phyloP scores from a whole-genome alignment of 1,140 invertebrate genomes.

The Choristoneura fumiferana region DNA sequence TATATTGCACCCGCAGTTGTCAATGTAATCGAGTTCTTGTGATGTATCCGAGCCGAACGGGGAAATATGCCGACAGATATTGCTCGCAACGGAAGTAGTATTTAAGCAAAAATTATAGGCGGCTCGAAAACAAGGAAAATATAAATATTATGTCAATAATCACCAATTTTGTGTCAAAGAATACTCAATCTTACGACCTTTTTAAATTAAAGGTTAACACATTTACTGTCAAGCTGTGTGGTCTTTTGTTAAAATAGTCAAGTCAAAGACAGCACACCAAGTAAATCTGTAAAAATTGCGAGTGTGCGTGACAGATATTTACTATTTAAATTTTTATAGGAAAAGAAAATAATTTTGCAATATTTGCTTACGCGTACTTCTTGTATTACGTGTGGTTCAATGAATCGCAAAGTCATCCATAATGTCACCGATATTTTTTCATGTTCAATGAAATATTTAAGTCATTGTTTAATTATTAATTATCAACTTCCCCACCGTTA shows the following conservation, averaged over 20 bases:
- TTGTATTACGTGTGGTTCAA: too few species aligned
- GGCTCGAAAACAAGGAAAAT: constrained; percentile 69
- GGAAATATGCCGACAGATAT: constrained; percentile 77
- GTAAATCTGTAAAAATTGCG: too few species aligned
- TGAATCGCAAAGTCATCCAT: too few species aligned
- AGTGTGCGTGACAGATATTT: too few species aligned
- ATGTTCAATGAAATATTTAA: too few species aligned
- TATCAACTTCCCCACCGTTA: too few species aligned
- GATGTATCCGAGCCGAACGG: constrained; percentile 69
- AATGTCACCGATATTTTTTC: too few species aligned
- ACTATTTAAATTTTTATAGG: too few species aligned
- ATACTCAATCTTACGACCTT: constrained; percentile 56
- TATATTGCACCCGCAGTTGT: constrained; percentile 65
- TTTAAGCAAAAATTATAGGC: constrained; percentile 72
- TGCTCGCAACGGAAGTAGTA: constrained; percentile 71
- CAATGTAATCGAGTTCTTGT: constrained; percentile 76
- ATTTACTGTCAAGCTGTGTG: constrained; percentile 9
- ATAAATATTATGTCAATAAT: constrained; percentile 47
- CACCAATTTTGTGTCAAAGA: constrained; percentile 61
- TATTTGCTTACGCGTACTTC: too few species aligned
- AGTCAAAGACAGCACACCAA: not conserved
- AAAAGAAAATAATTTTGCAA: too few species aligned
- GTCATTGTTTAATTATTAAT: too few species aligned
- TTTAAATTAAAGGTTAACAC: constrained; percentile 27
- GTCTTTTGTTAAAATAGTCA: constrained; percentile 9